Evolutionary conservation across 2,888 invertebrate genomes (phyloP).

Genomic region (Aplocera efformata): DNA sequence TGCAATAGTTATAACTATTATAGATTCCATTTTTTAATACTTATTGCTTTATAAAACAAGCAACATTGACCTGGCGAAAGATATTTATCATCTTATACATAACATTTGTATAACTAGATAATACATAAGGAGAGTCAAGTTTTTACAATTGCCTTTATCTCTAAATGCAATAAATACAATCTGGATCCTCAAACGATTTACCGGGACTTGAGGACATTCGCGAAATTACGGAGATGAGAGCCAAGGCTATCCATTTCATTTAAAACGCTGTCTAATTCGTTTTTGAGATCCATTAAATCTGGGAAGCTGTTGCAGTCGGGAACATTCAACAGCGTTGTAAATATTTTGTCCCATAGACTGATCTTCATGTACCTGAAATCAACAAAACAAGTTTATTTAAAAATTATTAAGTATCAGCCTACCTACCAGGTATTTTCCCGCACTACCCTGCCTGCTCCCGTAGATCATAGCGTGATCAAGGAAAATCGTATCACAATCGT

Average conservation of each 20-base stretch:
- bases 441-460: no score
- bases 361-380: conserved; percentile 84
- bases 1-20: conserved; percentile 46
- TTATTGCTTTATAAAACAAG: conserved; percentile 59
- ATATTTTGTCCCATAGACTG: conserved; percentile 89
- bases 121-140: conserved; percentile 56
- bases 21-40: conserved; percentile 57
- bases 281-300: conserved; percentile 82
- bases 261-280: conserved; percentile 65
- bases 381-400: conserved; percentile 4
- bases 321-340: conserved; percentile 90
- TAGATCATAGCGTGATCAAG: no score
- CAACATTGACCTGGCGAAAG: conserved; percentile 49
- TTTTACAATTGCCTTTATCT: conserved; percentile 69
- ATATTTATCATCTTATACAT: conserved; percentile 49
- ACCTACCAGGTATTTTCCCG: no score
- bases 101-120: conserved; percentile 56
- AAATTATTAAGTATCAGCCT: not conserved
- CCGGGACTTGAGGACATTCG: conserved; percentile 78
- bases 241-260: conserved; percentile 59
- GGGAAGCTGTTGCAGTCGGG: conserved; percentile 88
- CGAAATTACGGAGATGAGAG: conserved; percentile 69
- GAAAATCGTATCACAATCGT: no score
- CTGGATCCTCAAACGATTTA: conserved; percentile 53
- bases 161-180: conserved; percentile 79